Conservation (phyloP, 2,113 vertebrate species). For the Aptenodytes patagonicus region DNA sequence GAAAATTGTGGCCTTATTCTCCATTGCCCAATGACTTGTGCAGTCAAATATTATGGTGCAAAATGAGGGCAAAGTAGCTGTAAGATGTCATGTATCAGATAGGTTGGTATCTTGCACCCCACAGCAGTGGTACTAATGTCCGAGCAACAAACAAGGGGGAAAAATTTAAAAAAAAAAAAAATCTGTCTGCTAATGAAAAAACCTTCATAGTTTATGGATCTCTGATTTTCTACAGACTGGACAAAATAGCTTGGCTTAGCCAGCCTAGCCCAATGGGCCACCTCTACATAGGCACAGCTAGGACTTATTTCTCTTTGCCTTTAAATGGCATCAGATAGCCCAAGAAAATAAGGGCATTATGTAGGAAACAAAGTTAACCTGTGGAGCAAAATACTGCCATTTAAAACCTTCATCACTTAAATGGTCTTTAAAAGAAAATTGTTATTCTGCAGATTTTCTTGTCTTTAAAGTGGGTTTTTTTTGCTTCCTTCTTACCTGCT, state of each 20-base stretch:
- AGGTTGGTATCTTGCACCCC: not conserved
- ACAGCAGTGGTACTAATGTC: not conserved
- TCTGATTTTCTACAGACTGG: not conserved
- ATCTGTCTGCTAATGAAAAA: not conserved
- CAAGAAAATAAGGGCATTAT: not conserved
- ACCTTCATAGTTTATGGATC: not conserved
- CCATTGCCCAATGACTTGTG: not conserved
- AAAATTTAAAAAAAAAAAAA: too few species aligned
- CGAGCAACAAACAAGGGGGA: not conserved
- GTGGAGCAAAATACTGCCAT: not conserved
- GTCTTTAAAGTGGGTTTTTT: not conserved
- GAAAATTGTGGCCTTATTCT: not conserved
- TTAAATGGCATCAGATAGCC: not conserved
- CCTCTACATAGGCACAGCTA: not conserved
- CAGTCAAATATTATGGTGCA: not conserved
- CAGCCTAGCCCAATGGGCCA: not conserved
- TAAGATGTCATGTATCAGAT: not conserved
- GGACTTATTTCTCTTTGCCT: not conserved
- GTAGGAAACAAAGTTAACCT: not conserved
- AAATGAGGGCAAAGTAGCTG: not conserved
- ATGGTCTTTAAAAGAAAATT: not conserved
- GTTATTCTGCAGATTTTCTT: not conserved
- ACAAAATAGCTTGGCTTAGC: not conserved
- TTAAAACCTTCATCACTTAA: not conserved
- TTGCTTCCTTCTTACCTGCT: not conserved